These are phyloP conservation scores for Empidonax alnorum DNA, from an alignment of 2,113 vertebrate species.

Conservation along the genomic window DNA sequence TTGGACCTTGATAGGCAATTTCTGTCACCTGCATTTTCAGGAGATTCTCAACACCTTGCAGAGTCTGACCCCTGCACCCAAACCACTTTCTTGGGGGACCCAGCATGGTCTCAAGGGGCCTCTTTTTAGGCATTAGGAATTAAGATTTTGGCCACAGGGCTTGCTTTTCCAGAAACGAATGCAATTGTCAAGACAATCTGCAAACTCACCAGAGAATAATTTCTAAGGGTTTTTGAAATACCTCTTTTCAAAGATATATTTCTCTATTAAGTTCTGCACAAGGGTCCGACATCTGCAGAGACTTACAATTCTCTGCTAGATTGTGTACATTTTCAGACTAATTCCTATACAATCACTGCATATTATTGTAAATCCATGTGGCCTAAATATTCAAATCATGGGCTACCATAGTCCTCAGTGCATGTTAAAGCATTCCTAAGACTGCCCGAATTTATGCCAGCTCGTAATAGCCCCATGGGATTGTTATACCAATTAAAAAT, in stretches of 20 bases:
- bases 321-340: neutral
- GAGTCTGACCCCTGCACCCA: neutral
- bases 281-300: neutral
- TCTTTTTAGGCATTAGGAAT: neutral
- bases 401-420: neutral
- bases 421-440: neutral
- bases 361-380: neutral
- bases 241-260: neutral
- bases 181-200: neutral
- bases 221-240: neutral
- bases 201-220: neutral
- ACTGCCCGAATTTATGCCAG: neutral
- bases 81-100: neutral
- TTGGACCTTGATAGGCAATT: neutral
- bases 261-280: neutral
- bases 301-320: neutral
- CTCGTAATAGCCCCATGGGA: neutral
- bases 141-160: neutral
- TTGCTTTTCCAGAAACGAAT: neutral
- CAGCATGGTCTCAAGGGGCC: neutral
- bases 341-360: neutral
- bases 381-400: neutral
- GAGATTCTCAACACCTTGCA: neutral
- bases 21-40: neutral
- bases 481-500: constrained; percentile 36